Percentiles rank a stretch among this genome's conserved stretches.
These are phyloP conservation scores for Leptobrachium leishanense DNA, from an alignment of 2,113 vertebrate species.

Conservation along the genomic window DNA sequence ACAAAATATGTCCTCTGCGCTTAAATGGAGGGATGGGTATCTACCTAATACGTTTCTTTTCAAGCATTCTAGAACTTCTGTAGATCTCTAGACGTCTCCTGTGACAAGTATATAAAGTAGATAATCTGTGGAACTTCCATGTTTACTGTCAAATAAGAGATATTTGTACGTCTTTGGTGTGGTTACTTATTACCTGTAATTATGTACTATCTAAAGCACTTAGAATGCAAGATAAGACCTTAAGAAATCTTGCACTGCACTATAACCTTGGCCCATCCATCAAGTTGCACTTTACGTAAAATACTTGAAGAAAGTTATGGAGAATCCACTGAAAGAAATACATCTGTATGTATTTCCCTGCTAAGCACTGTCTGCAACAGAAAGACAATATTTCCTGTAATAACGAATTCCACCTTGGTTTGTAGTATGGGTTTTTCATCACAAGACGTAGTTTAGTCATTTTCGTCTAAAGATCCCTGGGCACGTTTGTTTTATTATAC, in stretches of 20 bases:
- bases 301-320: neutral
- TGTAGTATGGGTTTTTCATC: too few relatives aligned
- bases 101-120: neutral
- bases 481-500: too few relatives aligned
- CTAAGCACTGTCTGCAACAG: too few relatives aligned
- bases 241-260: constrained; percentile 8
- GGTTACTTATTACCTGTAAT: constrained; percentile 43
- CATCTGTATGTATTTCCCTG: too few relatives aligned
- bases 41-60: too few relatives aligned
- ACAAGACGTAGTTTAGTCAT: too few relatives aligned
- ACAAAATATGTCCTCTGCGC: too few relatives aligned
- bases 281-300: constrained; percentile 29
- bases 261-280: constrained; percentile 36
- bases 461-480: too few relatives aligned
- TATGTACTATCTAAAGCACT: constrained; percentile 7
- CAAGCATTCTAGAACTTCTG: too few relatives aligned
- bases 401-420: too few relatives aligned
- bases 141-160: neutral
- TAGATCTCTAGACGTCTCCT: neutral
- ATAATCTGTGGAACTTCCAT: neutral
- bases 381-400: too few relatives aligned
- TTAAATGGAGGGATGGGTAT: too few relatives aligned
- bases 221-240: constrained; percentile 27
- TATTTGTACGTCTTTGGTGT: neutral
- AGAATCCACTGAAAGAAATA: neutral